Percentiles rank a stretch among this genome's conserved stretches.
These are phyloP conservation scores for Phasianus colchicus DNA, from an alignment of 2,113 vertebrate genomes.

Conservation along the genomic window DNA sequence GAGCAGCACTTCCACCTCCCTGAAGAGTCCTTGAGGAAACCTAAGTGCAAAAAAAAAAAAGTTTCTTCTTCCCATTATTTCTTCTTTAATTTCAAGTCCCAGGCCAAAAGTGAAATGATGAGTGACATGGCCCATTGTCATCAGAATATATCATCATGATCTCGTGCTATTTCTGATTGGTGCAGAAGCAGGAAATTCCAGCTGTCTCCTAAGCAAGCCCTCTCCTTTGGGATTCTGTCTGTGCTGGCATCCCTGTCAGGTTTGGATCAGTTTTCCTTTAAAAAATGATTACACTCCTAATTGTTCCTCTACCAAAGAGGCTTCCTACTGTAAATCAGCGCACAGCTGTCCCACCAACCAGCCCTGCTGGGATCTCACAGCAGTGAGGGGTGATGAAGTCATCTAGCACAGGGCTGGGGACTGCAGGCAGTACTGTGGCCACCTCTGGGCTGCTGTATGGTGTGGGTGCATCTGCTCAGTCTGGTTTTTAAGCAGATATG, in stretches of 20 bases:
- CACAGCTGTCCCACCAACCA: constrained; percentile 33
- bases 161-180: background rate
- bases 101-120: constrained; percentile 3
- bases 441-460: background rate
- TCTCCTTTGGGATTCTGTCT: constrained; percentile 29
- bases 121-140: background rate
- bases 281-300: background rate
- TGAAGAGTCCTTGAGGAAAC: constrained; percentile 43
- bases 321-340: constrained; percentile 19
- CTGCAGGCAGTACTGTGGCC: background rate
- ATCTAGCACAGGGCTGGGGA: background rate
- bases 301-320: background rate
- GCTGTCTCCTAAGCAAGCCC: constrained; percentile 14
- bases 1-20: constrained; percentile 1
- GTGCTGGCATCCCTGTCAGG: constrained; percentile 31
- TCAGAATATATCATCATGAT: constrained; percentile 17
- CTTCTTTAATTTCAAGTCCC: constrained; percentile 3
- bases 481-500: background rate
- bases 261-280: constrained; percentile 42
- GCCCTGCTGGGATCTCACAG: background rate
- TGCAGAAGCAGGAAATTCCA: constrained; percentile 57
- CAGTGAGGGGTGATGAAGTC: constrained; percentile 3
- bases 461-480: background rate
- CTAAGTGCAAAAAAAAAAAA: background rate
- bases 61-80: background rate